Conservation (phyloP, 2,888 invertebrate species). For the Caenorhabditis angaria region DNA sequence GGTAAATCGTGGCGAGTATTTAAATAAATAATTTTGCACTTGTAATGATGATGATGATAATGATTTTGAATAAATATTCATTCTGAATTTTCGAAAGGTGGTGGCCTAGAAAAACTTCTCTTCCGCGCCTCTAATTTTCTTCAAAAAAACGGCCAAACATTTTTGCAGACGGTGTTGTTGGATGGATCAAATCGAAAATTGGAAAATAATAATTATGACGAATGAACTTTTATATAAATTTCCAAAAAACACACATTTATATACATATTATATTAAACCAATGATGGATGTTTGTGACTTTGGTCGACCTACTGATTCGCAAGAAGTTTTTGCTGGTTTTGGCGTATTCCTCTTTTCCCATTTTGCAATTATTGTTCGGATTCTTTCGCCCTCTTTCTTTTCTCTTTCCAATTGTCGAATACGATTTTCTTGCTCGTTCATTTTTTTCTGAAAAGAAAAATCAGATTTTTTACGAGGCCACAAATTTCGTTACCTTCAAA, state of each 20-base stretch:
- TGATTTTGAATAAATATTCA: background rate
- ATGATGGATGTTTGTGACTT: conserved; percentile 33
- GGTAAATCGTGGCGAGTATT: background rate
- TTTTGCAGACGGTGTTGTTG: conserved; percentile 30
- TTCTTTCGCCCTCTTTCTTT: conserved; percentile 45
- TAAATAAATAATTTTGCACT: too few species aligned
- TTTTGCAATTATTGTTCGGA: conserved; percentile 41
- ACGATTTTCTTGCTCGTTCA: conserved; percentile 43
- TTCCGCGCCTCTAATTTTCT: too few species aligned
- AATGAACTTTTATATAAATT: background rate
- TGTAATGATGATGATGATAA: too few species aligned
- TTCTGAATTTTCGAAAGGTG: too few species aligned
- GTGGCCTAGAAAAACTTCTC: too few species aligned
- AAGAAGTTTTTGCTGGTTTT: conserved; percentile 21
- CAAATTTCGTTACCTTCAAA: conserved; percentile 24
- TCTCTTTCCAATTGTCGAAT: conserved; percentile 51
- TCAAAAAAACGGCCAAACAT: too few species aligned
- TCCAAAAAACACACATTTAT: background rate
- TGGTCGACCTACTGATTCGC: conserved; percentile 23
- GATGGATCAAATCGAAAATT: conserved; percentile 38
- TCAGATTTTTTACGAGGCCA: background rate
- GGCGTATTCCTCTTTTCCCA: conserved; percentile 43
- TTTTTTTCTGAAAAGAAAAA: conserved; percentile 34
- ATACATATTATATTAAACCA: conserved; percentile 15
- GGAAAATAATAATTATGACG: conserved; percentile 21